These are phyloP conservation scores for Ptychadena robeensis DNA, from an alignment of 2,797 vertebrate genomes.

Conservation along the genomic window DNA sequence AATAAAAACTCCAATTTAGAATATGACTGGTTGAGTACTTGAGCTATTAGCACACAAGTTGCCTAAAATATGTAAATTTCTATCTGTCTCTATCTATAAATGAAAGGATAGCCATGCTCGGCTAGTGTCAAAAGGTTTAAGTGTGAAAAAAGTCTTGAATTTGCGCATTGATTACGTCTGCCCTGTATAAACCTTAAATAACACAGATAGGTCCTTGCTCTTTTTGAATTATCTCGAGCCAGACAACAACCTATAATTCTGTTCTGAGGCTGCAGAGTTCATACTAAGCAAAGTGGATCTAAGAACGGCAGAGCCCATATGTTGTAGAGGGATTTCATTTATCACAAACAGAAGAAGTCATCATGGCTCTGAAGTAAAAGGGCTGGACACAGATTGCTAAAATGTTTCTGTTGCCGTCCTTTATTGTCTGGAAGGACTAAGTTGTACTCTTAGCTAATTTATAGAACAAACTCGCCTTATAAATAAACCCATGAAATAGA, in stretches of 20 bases:
- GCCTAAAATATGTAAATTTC: too few relatives aligned
- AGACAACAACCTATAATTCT: slow-evolving; percentile 20
- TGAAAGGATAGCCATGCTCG: neutral
- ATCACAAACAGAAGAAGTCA: slow-evolving; percentile 51
- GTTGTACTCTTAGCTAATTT: slow-evolving; percentile 23
- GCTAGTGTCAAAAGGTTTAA: neutral
- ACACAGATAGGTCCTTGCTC: neutral
- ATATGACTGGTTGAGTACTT: too few relatives aligned
- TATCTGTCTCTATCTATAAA: too few relatives aligned
- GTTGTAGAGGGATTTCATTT: slow-evolving; percentile 59
- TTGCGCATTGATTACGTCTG: neutral
- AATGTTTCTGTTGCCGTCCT: slow-evolving; percentile 27
- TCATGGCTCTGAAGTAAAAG: slow-evolving; percentile 23
- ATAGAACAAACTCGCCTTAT: slow-evolving; percentile 9
- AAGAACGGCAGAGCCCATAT: slow-evolving; percentile 56
- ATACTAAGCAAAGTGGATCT: neutral
- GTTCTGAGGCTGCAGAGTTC: slow-evolving; percentile 19
- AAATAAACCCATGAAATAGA: slow-evolving; percentile 12
- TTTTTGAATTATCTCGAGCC: slow-evolving; percentile 14
- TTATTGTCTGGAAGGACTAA: slow-evolving; percentile 44
- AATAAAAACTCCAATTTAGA: too few relatives aligned
- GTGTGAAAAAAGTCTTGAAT: neutral
- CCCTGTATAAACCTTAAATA: neutral
- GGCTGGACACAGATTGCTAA: slow-evolving; percentile 50
- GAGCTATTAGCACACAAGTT: too few relatives aligned